Base-by-base conservation (phyloP, 2,888 invertebrate species). In the Melanchra persicariae region DNA sequence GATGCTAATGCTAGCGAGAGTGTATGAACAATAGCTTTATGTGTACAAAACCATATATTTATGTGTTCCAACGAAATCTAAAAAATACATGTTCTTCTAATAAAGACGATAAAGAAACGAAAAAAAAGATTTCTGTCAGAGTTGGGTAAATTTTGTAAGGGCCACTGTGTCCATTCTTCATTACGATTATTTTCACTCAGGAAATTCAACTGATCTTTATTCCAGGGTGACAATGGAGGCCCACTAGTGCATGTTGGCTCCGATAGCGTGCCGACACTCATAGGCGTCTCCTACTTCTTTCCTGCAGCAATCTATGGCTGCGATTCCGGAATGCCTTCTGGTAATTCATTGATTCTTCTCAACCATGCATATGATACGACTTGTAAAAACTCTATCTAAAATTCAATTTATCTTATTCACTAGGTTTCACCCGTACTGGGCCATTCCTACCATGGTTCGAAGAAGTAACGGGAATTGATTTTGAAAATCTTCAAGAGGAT, bases 391-490 rank as follows among this genome's bases (percentile, higher is more conserved):
- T 22, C 15, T 40, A 15, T 40, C 3, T n/a, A n/a, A 9, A 47
- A 47, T n/a, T 47, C 19, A n/a, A 49, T 24, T 22, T 5, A 49
- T 30, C 10, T 34, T 7, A 4, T 49, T 10, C 2, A 17, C 10
- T 82, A 94, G 96, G 93, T 77, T 96, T 95, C 82, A 89, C 89
- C 24, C 92, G 95, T 1, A 87, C 95, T 0, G 95, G 93, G 30
- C 93, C 94, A 0, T 96, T 93, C 91, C 91, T 89, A 10, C 40
- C 81, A 12, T 96, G 96, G 96, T 87, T 93, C 60, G 75, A 83
- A 37, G 77, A 91, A 59, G 75, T 93, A 2, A 89, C 92, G 1
- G 93, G 93, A 2, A 85, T 95, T 22, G 92, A 95, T 74, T 95
- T 95, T 59, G 93, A 94, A 37, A 90, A 90, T 72, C 75, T 92